Base-by-base conservation (phyloP, 2,113 vertebrate species). In the Tretioscincus oriximinensis region DNA sequence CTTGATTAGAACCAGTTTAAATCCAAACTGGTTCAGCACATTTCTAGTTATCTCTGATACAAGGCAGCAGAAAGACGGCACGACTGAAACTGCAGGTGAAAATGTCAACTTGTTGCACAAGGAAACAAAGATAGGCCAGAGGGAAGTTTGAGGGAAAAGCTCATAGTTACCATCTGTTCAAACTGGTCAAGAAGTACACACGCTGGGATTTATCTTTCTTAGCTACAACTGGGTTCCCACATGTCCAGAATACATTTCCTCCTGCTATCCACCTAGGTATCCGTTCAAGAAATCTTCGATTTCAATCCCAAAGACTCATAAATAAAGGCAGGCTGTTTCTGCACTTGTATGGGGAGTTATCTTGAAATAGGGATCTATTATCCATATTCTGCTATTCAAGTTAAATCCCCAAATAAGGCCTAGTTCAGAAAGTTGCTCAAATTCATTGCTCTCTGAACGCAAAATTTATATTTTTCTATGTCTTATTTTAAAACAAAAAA, bases 31-130 rank as follows among this genome's bases (percentile, higher is more conserved):
- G 11, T 16, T 58, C 14, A 18, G 54, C 54, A 58, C 54, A 58
- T 58, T 18, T 58, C 54, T 58, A 58, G 29, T 2, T 8, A 11
- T 9, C 7, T 0, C 5, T 9, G 14, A 5, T 31, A 14, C 58
- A 68, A 4, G 28, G 0, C 21, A 77, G 80, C 75, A 9, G 28
- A 16, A 21, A 29, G 31, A 49, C 12, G 21, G 3, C 31, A 8
- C 20, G 6, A 2, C 9, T 2, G 78, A n/a, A 41, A 41, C 63
- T 64, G 70, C 41, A 18, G 31, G 3, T 6, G 24, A 0, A 0
- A 29, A 66, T 31, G 29, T 65, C 75, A 81, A 45, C 49, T 54
- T n/a, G 11, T 60, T 24, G 5, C 24, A 26, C 6, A 0, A 20
- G 51, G 29, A 28, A 35, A n/a, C 51, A 70, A 41, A 65, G 18